Conservation (phyloP, 2,888 invertebrate species). For the Chorisops tibialis region DNA sequence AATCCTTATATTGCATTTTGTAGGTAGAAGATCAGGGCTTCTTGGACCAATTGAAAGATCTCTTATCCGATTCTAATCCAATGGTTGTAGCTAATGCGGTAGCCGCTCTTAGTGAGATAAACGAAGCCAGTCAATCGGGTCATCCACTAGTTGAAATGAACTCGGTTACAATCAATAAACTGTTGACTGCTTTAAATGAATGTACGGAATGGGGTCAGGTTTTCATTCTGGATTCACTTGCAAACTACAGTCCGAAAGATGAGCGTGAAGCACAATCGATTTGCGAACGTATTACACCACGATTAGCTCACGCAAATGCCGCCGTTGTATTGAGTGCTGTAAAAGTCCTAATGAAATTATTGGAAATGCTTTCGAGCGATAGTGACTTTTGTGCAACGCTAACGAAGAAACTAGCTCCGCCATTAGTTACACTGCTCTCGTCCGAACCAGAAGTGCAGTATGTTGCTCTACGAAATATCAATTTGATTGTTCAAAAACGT, state of each 20-base stretch:
- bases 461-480: conserved; percentile 96
- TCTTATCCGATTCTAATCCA: conserved; percentile 97
- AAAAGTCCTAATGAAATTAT: conserved; percentile 95
- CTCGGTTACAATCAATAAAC: conserved; percentile 95
- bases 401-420: conserved; percentile 97
- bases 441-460: conserved; percentile 99
- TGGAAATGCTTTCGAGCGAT: conserved; percentile 93
- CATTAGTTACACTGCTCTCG: conserved; percentile 92
- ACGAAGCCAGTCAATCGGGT: conserved; percentile 95
- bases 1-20: background rate
- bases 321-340: conserved; percentile 98
- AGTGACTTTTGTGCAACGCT: conserved; percentile 91
- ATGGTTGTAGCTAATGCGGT: conserved; percentile 99
- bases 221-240: conserved; percentile 95
- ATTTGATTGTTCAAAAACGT: conserved; percentile 97
- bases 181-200: conserved; percentile 96
- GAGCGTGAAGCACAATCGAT: conserved; percentile 98
- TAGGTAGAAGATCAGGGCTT: conserved; percentile 74
- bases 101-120: conserved; percentile 96
- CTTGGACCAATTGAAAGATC: conserved; percentile 92
- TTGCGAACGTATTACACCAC: conserved; percentile 94
- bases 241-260: conserved; percentile 95
- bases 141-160: conserved; percentile 92
- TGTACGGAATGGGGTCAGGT: conserved; percentile 99
- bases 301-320: conserved; percentile 97